Conservation (phyloP, 1,140 invertebrate species). For the Eumeta japonica region DNA sequence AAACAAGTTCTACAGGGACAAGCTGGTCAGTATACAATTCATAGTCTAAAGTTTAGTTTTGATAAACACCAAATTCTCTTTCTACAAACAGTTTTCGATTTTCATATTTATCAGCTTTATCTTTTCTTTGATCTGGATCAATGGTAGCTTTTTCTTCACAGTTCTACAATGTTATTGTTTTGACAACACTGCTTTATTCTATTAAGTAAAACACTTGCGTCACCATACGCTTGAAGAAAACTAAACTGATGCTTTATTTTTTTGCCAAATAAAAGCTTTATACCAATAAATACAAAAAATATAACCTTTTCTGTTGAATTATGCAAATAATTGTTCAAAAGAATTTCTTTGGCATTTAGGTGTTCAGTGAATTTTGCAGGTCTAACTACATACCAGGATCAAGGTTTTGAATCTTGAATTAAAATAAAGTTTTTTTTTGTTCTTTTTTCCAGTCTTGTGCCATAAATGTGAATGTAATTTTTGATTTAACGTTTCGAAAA, state of each 20-base stretch:
- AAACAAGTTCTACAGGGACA: conserved; percentile 67
- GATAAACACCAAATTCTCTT: too few species aligned
- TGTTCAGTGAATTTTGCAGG: conserved; percentile 58
- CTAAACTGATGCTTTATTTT: too few species aligned
- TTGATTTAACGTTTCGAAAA: conserved; percentile 20
- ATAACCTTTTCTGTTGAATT: too few species aligned
- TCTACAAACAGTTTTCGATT: too few species aligned
- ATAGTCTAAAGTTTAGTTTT: conserved; percentile 2
- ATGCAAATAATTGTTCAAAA: too few species aligned
- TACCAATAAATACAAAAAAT: too few species aligned
- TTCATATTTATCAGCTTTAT: neutral
- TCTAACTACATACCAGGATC: conserved; percentile 54
- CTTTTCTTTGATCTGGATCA: neutral
- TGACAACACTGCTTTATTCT: too few species aligned
- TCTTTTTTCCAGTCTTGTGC: conserved; percentile 37
- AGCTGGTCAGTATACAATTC: conserved; percentile 41
- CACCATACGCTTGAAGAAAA: too few species aligned
- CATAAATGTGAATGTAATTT: conserved; percentile 41
- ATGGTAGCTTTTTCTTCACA: neutral
- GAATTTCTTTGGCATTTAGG: conserved; percentile 53
- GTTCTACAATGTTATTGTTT: neutral
- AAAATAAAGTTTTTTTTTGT: conserved; percentile 29
- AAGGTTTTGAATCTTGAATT: conserved; percentile 57
- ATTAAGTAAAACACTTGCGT: too few species aligned
- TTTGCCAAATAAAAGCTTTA: too few species aligned